These are phyloP conservation scores for Phrynocephalus forsythii DNA, from an alignment of 2,797 vertebrate genomes.

Conservation along the genomic window DNA sequence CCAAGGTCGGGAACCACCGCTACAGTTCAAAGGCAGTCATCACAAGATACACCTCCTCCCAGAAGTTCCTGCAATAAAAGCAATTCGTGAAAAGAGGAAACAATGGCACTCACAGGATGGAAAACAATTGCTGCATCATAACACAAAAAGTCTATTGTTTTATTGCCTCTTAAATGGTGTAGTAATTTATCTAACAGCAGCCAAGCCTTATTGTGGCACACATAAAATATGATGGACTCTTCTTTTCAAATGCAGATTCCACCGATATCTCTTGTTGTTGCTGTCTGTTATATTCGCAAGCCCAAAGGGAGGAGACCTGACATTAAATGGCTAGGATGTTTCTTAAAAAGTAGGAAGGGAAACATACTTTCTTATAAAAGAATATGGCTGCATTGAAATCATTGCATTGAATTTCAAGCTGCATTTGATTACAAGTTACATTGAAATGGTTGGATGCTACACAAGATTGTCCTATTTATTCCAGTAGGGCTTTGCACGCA, in stretches of 20 bases:
- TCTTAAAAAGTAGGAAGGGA: neutral
- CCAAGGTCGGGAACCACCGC: too few species aligned
- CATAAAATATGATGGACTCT: constrained; percentile 44
- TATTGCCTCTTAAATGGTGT: constrained; percentile 51
- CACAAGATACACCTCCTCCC: neutral
- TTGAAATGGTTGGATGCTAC: neutral
- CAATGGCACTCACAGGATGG: neutral
- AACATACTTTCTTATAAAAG: neutral
- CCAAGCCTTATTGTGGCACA: constrained; percentile 37
- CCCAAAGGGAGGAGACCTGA: neutral
- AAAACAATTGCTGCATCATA: constrained; percentile 9
- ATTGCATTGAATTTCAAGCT: neutral
- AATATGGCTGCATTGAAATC: neutral
- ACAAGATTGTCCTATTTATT: neutral
- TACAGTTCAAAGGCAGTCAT: neutral
- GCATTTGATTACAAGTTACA: too few species aligned
- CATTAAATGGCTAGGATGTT: constrained; percentile 12
- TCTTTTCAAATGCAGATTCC: constrained; percentile 42
- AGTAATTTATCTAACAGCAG: constrained; percentile 53
- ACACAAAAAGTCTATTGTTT: constrained; percentile 35
- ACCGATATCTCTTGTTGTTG: constrained; percentile 54
- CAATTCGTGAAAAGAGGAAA: neutral
- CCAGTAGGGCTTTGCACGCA: neutral
- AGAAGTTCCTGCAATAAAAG: neutral
- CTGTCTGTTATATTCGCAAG: constrained; percentile 59